Evolutionary conservation across 2,113 vertebrate genomes (phyloP), one percentile per base, ranked within the genome.

Genomic region (Amazona vittata): DNA sequence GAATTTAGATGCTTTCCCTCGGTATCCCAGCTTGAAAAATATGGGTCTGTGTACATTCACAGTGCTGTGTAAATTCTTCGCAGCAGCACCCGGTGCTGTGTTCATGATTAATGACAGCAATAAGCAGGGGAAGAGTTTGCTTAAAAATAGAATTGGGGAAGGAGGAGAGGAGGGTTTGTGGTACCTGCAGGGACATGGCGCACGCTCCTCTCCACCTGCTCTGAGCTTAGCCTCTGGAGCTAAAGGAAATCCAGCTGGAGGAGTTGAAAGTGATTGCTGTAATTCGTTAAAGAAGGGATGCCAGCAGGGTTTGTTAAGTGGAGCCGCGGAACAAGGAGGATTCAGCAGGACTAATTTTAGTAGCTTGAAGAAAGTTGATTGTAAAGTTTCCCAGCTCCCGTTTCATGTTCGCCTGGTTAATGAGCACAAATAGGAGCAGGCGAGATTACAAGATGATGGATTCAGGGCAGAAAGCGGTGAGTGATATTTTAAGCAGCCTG

Each of bases 311-410:
- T 93, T 93, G 78, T 89, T 78, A 95, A 94, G 73, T 14, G 73
- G 67, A 93, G 70, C n/a, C 8, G 0, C 39, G 62, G 92, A 83
- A 82, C 39, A 28, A 62, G 95, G 86, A 92, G 28, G 85, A 64
- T 92, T 89, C 68, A 63, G 83, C 94, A 49, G 35, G 57, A 15
- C 94, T 92, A 89, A 96, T 96, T 95, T 95, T 96, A 96, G 92
- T 44, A 92, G 94, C 90, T 76, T 17, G n/a, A n/a, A 50, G 82
- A 75, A 94, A 96, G 90, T 95, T 57, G 87, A 24, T 46, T 67
- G 74, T 31, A 14, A 93, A 93, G 75, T 90, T 94, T 71, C 49
- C 5, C 68, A 67, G 47, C 74, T 77, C 81, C 93, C 47, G 50
- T 65, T 90, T 86, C 37, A 37, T 73, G 65, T 92, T 92, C 5